phyloP scores from a whole-genome alignment of 2,113 vertebrate genomes.

The Pachypanchax playfairii region DNA sequence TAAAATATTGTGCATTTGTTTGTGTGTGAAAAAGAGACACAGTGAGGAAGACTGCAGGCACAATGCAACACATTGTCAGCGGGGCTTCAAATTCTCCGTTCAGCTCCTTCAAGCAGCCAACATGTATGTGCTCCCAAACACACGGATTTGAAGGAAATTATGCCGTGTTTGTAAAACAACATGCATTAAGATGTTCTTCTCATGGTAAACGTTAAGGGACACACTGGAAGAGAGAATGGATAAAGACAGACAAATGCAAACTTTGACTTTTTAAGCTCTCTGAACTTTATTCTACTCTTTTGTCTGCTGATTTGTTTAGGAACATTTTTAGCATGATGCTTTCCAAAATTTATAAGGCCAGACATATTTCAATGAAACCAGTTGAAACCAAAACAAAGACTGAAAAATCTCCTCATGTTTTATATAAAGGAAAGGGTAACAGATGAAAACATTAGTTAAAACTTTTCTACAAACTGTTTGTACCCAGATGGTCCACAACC shows the following conservation, averaged over 20 bases:
- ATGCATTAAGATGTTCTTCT: slow-evolving; percentile 34
- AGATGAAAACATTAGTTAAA: too few relatives aligned
- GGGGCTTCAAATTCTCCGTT: slow-evolving; percentile 24
- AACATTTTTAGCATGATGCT: slow-evolving; percentile 14
- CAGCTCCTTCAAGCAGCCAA: slow-evolving; percentile 1
- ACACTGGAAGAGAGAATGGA: slow-evolving; percentile 39
- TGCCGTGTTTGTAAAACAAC: slow-evolving; percentile 25
- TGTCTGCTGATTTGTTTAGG: slow-evolving; percentile 17
- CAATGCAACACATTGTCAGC: slow-evolving; percentile 46
- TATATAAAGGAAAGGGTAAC: too few relatives aligned
- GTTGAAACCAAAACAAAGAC: too few relatives aligned
- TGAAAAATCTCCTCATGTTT: too few relatives aligned
- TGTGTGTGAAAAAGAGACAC: neutral
- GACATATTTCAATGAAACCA: too few relatives aligned
- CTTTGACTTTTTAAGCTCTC: neutral
- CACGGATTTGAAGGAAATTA: slow-evolving; percentile 8
- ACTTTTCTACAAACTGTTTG: too few relatives aligned
- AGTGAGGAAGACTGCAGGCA: slow-evolving; percentile 24
- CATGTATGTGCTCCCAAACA: neutral
- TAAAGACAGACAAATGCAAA: too few relatives aligned
- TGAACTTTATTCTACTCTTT: neutral
- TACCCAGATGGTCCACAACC: too few relatives aligned
- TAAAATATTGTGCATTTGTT: slow-evolving; percentile 18
- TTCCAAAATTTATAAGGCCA: slow-evolving; percentile 3
- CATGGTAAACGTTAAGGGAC: slow-evolving; percentile 20